A percentile compares a stretch with the other conserved stretches of the same genome.
Evolutionary conservation across 2,797 vertebrate genomes (phyloP).

Genomic region (Emys orbicularis): DNA sequence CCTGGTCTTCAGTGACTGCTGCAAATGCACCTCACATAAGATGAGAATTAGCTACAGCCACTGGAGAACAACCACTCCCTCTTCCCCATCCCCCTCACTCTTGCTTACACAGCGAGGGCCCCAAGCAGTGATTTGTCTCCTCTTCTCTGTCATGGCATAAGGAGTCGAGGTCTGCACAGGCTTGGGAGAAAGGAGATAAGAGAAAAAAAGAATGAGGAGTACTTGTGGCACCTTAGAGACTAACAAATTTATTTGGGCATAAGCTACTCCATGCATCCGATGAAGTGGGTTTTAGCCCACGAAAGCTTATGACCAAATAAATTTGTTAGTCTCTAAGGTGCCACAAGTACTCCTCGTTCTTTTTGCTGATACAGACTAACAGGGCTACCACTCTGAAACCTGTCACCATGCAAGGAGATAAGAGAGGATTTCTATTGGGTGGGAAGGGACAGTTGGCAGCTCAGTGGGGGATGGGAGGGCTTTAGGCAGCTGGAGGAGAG

Average conservation of each 20-base stretch:
- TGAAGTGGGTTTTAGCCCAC: too few relatives aligned
- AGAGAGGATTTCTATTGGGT: neutral
- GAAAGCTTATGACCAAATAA: too few relatives aligned
- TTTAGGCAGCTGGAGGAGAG: neutral
- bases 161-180: neutral
- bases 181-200: neutral
- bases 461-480: constrained; percentile 24
- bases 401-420: neutral
- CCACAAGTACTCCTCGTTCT: too few relatives aligned
- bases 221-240: too few relatives aligned
- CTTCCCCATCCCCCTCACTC: neutral
- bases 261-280: too few relatives aligned
- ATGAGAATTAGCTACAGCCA: neutral
- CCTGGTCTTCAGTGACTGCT: neutral
- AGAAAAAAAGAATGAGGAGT: neutral
- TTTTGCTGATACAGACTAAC: too few relatives aligned
- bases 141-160: neutral
- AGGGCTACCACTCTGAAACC: too few relatives aligned
- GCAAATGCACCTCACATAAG: neutral
- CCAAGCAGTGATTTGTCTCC: constrained; percentile 2
- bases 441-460: neutral
- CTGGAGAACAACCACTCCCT: neutral
- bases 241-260: too few relatives aligned
- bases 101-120: neutral
- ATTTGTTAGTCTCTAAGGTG: too few relatives aligned